Evolutionary conservation across 2,888 invertebrate species (phyloP), one percentile per base, ranked within the genome.

Genomic region (Allolobophora icterica): DNA sequence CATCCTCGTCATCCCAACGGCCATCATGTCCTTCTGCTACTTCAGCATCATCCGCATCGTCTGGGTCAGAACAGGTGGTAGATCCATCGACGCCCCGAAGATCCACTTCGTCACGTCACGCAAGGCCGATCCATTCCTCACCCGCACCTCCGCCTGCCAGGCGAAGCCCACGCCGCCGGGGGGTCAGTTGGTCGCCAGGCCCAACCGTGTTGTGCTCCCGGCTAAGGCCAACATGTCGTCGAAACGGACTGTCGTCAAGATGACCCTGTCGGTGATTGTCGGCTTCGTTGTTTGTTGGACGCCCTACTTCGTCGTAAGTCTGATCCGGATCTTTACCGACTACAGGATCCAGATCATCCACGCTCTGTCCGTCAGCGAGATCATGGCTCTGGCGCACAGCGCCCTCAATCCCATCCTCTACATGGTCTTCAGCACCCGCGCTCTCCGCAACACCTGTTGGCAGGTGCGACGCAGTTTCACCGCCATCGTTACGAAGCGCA

Each of bases 401-500:
- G 95, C 95, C 30, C 93, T 96, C 84, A 96, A 96, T 93, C 96
- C 96, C 8, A 93, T 96, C 83, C 94, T 96, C 42, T 96, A 95
- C 93, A 95, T 95, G 58, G 94, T 95, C 91, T 96, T 95, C 94
- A 95, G 94, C 92, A 84, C 90, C 17, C 83, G 90, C 19, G 40
- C 90, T 21, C 84, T 90, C 4, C 90, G 90, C 15, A 84, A 83
- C 34, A 40, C 84, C 84, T 90, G 90, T 84, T 84, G 84, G 40
- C 38, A 33, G 89, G 11, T 89, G 45, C 42, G 89, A 52, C 35
- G 89, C 3, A 24, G 89, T 24, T 0, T 87, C 15, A 11, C 87
- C 21, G 17, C 87, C 35, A 1, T 19, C 87, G 15, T 87, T 6
- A 24, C 34, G 19, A 34, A 24, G 34, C 87, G 87, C 87, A 34